Base-by-base conservation (phyloP, 23 tunicate species). In the Corella eumyota region DNA sequence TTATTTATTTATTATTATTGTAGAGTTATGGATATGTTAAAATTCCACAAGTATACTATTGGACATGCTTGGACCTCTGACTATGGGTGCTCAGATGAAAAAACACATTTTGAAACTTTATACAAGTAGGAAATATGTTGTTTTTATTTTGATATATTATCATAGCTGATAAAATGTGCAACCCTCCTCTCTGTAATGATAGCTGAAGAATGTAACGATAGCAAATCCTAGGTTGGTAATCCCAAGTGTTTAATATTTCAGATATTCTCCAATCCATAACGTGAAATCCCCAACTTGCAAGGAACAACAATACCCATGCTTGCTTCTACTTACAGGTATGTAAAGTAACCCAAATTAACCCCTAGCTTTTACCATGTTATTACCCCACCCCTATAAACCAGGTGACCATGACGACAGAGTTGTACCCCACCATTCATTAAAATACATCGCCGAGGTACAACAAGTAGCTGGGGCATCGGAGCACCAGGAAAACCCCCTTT, bases 11-110 rank as follows among this genome's bases (percentile, higher is more conserved):
- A 40, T 9, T 40, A 40, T 50, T 31, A 56, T 46, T 54, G 6
- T 72, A 87, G 99, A 22, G 99, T 93, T n/a, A 93, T 93, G 99
- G 99, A 93, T 35, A 78, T 80, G 90, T 71, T 93, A 38, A 84
- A 87, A 53, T 93, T 93, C 61, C 99, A 93, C 56, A 73, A 80
- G 31, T 93, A 74, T 79, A 93, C 99, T 17, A 93, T 93, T 37
- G 99, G 99, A 9, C 98, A 92, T 61, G 98, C 98, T 3, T 92
- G 98, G 98, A 72, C 75, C 28, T 75, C 94, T 9, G 98, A 92
- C 45, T 92, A 55, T 56, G 98, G 98, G 35, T 70, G 86, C 45
- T 84, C 98, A 11, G 98, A 83, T 25, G 64, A 76, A 23, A 45
- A 80, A 36, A 53, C 74, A 64, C 76, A 90, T n/a, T 92, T 77